Percentiles rank a stretch among this genome's conserved stretches.
phyloP scores from a whole-genome alignment of 2,113 vertebrate species.

The Alosa alosa region DNA sequence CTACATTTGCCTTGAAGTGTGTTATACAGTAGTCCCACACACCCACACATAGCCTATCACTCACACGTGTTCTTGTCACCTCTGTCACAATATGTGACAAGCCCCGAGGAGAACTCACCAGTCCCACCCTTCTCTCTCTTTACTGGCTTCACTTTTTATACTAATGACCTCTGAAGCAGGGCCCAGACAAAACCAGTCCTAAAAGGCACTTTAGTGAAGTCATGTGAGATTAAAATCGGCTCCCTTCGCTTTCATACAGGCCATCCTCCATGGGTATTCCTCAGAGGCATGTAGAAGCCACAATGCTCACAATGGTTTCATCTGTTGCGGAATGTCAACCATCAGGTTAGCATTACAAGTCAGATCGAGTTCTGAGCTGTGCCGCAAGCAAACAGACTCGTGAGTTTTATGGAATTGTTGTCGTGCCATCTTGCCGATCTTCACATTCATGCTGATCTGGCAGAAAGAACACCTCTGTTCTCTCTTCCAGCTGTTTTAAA shows the following conservation, averaged over 20 bases:
- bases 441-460: background rate
- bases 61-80: background rate
- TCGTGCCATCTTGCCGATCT: background rate
- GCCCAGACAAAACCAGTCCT: background rate
- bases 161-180: background rate
- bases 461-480: background rate
- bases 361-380: background rate
- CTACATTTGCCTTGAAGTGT: too few relatives aligned
- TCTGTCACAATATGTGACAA: background rate
- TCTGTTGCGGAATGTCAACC: background rate
- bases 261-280: background rate
- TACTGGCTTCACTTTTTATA: background rate
- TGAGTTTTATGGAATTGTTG: background rate
- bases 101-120: background rate
- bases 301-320: background rate
- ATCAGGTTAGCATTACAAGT: constrained; percentile 2
- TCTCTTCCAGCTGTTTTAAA: background rate
- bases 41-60: background rate
- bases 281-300: background rate
- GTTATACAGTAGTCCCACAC: background rate
- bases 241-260: background rate
- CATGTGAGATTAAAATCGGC: background rate
- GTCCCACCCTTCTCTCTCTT: background rate
- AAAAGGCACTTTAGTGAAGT: background rate
- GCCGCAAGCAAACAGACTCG: background rate